Percentiles rank a stretch among this genome's conserved stretches.
These are phyloP conservation scores for Neodon shergylaensis DNA, from an alignment of 2,113 vertebrate genomes.

Conservation along the genomic window DNA sequence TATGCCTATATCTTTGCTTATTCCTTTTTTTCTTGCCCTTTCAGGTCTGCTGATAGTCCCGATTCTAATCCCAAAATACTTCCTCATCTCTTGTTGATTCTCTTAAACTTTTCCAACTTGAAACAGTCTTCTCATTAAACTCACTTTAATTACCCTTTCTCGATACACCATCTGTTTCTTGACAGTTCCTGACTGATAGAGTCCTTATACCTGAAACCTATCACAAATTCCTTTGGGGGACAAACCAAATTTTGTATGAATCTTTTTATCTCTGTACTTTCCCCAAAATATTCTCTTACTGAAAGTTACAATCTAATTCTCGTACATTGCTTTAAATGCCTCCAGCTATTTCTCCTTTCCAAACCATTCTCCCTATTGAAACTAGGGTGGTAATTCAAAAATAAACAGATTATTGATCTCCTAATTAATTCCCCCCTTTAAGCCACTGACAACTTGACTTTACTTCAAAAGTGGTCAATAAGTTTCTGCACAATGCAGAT, in stretches of 20 bases:
- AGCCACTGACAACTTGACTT: background rate
- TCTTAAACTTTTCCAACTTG: conserved; percentile 28
- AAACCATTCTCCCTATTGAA: background rate
- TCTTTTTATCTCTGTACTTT: background rate
- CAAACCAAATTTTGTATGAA: background rate
- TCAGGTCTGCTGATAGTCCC: background rate
- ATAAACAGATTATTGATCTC: background rate
- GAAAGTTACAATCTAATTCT: background rate
- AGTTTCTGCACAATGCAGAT: background rate
- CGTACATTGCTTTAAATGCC: background rate
- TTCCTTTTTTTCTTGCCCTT: background rate
- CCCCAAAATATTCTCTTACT: background rate
- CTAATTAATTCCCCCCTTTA: background rate
- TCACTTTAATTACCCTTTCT: conserved; percentile 22
- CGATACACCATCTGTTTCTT: background rate
- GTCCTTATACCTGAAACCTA: background rate
- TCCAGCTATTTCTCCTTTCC: background rate
- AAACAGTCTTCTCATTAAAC: background rate
- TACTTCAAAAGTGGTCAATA: background rate
- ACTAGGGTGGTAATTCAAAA: background rate
- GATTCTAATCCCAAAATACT: background rate
- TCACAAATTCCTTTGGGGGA: conserved; percentile 19
- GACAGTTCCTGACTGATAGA: background rate
- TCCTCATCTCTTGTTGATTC: background rate
- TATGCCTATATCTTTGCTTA: background rate